Percentiles rank a stretch among this genome's conserved stretches.
phyloP scores from a whole-genome alignment of 2,888 invertebrate genomes.

The Aleiodes alternator region DNA sequence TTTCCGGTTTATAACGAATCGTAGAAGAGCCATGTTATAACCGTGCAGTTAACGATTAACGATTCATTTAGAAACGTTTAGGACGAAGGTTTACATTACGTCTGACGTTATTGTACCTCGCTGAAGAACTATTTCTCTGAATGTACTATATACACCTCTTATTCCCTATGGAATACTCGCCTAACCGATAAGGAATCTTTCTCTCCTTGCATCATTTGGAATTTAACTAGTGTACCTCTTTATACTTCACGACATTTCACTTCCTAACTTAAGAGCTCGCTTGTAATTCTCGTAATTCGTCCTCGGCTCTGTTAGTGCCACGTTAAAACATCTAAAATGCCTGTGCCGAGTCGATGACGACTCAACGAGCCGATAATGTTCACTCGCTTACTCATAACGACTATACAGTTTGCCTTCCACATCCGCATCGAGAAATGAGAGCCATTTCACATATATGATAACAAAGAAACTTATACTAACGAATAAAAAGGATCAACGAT shows the following conservation, averaged over 20 bases:
- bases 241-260: constrained; percentile 18
- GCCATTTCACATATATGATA: constrained; percentile 18
- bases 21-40: constrained; percentile 64
- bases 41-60: constrained; percentile 73
- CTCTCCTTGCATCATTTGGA: constrained; percentile 22
- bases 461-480: constrained; percentile 35
- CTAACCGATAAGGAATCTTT: constrained; percentile 57
- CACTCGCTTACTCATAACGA: constrained; percentile 47
- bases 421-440: constrained; percentile 3
- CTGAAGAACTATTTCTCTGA: constrained; percentile 4
- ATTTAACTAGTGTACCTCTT: constrained; percentile 16
- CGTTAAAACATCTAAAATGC: constrained; percentile 62
- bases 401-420: constrained; percentile 23
- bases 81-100: constrained; percentile 57
- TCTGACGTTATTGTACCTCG: constrained; percentile 33
- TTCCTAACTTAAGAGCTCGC: constrained; percentile 24
- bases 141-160: constrained; percentile 35
- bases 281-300: constrained; percentile 59
- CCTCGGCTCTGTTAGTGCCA: constrained; percentile 57
- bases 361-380: constrained; percentile 52
- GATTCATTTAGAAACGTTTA: constrained; percentile 74
- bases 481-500: constrained; percentile 16
- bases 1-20: constrained; percentile 72
- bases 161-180: constrained; percentile 42
- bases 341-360: constrained; percentile 58